Conservation (phyloP, 2,113 vertebrate genomes). For the Labeo catla region DNA sequence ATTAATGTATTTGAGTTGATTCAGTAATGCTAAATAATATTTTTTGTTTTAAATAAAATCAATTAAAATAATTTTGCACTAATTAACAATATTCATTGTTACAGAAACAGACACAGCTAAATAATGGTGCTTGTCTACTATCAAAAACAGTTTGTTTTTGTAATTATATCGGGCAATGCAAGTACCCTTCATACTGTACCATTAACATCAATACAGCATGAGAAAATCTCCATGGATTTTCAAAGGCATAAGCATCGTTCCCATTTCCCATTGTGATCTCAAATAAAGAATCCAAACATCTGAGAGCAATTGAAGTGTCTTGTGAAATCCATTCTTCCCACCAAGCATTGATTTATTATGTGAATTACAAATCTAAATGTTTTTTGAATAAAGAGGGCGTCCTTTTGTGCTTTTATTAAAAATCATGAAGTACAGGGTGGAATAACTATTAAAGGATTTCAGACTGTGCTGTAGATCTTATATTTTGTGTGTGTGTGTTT, state of each 20-base stretch:
- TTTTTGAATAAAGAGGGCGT: conserved; percentile 75
- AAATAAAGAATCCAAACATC: conserved; percentile 76
- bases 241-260: conserved; percentile 73
- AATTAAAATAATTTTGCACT: neutral
- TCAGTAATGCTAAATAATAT: no score
- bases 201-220: conserved; percentile 75
- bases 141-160: conserved; percentile 31
- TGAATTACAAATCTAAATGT: conserved; percentile 76
- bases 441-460: conserved; percentile 67
- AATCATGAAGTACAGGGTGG: conserved; percentile 67
- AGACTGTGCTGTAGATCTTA: conserved; percentile 53
- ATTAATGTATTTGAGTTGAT: no score
- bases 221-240: conserved; percentile 74
- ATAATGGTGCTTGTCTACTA: neutral
- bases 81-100: conserved; percentile 4
- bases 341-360: conserved; percentile 64
- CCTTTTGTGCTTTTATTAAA: conserved; percentile 72
- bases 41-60: no score
- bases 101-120: neutral
- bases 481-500: neutral
- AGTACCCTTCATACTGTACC: conserved; percentile 55
- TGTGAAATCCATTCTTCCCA: conserved; percentile 74
- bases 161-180: conserved; percentile 38
- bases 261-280: conserved; percentile 73
- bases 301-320: conserved; percentile 73